phyloP scores from a whole-genome alignment of 2,888 invertebrate species.

The Trilocha varians region DNA sequence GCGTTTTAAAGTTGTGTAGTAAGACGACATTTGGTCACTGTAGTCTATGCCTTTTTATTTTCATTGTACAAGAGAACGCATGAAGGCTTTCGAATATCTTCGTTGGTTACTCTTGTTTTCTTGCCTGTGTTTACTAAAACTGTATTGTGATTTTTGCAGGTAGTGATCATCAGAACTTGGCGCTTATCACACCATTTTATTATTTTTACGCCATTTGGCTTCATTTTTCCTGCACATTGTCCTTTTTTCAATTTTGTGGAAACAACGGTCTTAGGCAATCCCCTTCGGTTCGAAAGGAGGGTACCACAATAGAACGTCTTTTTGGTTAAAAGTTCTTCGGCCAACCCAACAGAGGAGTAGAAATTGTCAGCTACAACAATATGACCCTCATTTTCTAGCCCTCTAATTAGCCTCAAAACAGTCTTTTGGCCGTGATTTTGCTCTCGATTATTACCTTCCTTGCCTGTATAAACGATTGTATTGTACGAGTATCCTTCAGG shows the following conservation, averaged over 20 bases:
- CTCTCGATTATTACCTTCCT: constrained; percentile 8
- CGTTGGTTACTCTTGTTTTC: constrained; percentile 12
- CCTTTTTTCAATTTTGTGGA: constrained; percentile 18
- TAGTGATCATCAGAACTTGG: constrained; percentile 17
- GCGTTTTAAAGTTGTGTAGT: constrained; percentile 19
- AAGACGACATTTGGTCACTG: constrained; percentile 20
- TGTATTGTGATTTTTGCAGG: constrained; percentile 18
- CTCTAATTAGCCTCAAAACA: constrained; percentile 12
- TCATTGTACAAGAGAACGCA: constrained; percentile 18
- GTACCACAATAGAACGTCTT: constrained; percentile 21
- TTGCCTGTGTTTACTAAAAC: constrained; percentile 14
- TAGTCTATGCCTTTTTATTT: constrained; percentile 19
- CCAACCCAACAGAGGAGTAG: constrained; percentile 20
- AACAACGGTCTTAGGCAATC: constrained; percentile 17
- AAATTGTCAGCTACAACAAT: constrained; percentile 23
- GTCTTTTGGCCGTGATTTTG: constrained; percentile 11
- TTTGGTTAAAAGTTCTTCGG: constrained; percentile 14
- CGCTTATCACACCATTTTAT: constrained; percentile 20
- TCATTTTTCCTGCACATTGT: constrained; percentile 19
- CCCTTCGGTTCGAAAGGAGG: constrained; percentile 16
- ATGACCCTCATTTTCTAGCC: constrained; percentile 14
- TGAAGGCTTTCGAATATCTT: constrained; percentile 16
- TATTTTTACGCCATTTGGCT: constrained; percentile 14
- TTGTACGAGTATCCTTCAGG: constrained; percentile 19
- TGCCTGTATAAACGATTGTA: constrained; percentile 6